These are phyloP conservation scores for Aphidius ervi DNA, from an alignment of 1,140 invertebrate genomes.

Conservation along the genomic window DNA sequence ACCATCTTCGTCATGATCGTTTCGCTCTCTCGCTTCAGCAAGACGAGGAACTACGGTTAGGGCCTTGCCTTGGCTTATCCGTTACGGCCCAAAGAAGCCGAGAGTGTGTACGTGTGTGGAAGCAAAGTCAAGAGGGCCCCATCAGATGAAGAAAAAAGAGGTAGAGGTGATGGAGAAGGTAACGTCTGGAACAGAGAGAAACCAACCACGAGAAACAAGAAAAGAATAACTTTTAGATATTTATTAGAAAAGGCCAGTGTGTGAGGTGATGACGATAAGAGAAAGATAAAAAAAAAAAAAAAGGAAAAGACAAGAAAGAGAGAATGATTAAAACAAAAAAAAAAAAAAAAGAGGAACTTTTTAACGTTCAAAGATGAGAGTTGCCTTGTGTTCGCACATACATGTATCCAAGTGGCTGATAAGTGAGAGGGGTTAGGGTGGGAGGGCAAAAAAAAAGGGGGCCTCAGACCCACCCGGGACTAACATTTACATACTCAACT, in stretches of 20 bases:
- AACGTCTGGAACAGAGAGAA: background rate
- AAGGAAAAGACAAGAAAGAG: slow-evolving; percentile 22
- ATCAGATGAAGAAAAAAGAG: background rate
- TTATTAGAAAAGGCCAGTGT: background rate
- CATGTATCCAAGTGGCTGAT: no score
- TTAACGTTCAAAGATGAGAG: no score
- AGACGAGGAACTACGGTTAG: slow-evolving; percentile 23
- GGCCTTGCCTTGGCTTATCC: slow-evolving; percentile 18
- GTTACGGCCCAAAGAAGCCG: slow-evolving; percentile 25
- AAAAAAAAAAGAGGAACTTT: no score
- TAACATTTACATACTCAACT: no score
- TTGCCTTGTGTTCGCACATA: no score
- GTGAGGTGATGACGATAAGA: slow-evolving; percentile 21
- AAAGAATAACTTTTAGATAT: background rate
- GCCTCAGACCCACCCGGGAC: no score
- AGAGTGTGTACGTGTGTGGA: background rate
- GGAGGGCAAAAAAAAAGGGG: no score
- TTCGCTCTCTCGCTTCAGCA: no score
- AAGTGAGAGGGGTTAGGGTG: no score
- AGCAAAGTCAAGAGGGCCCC: no score
- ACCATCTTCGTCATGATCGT: background rate
- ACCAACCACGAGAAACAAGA: background rate
- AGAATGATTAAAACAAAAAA: background rate
- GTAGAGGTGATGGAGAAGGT: slow-evolving; percentile 9
- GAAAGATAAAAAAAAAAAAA: slow-evolving; percentile 22